A percentile compares a stretch with the other conserved stretches of the same genome.
These are phyloP conservation scores for Etheostoma cragini DNA, from an alignment of 2,113 vertebrate species.

Conservation along the genomic window DNA sequence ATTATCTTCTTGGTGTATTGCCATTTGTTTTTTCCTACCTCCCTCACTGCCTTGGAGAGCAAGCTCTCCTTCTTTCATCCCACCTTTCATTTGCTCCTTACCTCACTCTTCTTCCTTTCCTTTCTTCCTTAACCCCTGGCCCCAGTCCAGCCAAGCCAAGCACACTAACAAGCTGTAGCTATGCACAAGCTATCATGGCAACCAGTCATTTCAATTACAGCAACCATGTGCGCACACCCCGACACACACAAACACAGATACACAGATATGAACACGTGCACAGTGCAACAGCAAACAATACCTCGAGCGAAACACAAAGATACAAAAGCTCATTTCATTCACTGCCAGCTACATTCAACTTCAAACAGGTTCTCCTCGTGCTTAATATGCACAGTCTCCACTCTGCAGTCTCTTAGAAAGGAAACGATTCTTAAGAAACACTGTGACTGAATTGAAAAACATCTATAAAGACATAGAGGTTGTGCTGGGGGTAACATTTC, in stretches of 20 bases:
- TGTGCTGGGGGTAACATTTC: conserved; percentile 60
- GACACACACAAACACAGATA: conserved; percentile 1
- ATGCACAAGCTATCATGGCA: conserved; percentile 66
- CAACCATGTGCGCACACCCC: conserved; percentile 19
- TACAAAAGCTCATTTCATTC: conserved; percentile 65
- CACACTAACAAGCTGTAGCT: conserved; percentile 61
- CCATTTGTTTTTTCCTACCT: conserved; percentile 24
- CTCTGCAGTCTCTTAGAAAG: conserved; percentile 59
- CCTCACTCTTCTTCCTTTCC: conserved; percentile 12
- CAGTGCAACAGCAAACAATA: conserved; percentile 55
- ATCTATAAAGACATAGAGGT: conserved; percentile 57
- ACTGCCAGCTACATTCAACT: conserved; percentile 70
- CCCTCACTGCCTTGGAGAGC: conserved; percentile 1
- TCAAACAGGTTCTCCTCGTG: conserved; percentile 66
- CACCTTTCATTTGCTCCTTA: conserved; percentile 1
- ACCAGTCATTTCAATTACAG: conserved; percentile 68
- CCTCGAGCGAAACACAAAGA: conserved; percentile 65
- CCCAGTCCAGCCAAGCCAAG: conserved; percentile 57
- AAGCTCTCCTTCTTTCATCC: conserved; percentile 6
- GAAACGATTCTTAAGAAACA: conserved; percentile 61
- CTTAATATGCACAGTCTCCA: conserved; percentile 65
- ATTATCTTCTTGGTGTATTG: conserved; percentile 36
- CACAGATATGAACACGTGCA: conserved; percentile 13
- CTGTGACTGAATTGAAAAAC: conserved; percentile 56
- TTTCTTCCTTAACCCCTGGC: conserved; percentile 28